These are phyloP conservation scores for Sminthurinus signatus DNA, from an alignment of 1,140 invertebrate genomes.

Conservation along the genomic window DNA sequence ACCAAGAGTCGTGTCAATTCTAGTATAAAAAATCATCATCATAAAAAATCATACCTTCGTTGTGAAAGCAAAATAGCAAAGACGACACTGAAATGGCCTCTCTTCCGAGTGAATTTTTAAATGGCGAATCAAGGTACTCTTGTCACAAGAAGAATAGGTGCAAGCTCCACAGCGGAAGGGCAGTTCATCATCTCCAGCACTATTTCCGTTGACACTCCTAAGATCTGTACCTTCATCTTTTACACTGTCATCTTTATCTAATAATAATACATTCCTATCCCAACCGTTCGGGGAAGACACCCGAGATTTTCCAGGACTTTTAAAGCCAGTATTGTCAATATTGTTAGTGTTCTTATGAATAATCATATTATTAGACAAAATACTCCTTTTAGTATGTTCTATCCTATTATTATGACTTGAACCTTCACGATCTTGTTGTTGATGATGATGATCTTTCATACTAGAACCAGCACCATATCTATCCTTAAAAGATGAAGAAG, in stretches of 20 bases:
- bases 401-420: constrained; percentile 13
- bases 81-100: constrained; percentile 83
- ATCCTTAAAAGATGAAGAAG: constrained; percentile 13
- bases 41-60: constrained; percentile 58
- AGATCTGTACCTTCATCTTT: constrained; percentile 51
- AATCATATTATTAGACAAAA: constrained; percentile 10
- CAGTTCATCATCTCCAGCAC: constrained; percentile 49
- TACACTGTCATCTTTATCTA: constrained; percentile 23
- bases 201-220: constrained; percentile 34
- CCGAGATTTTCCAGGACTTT: background rate
- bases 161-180: constrained; percentile 88
- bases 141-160: constrained; percentile 78
- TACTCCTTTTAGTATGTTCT: constrained; percentile 19
- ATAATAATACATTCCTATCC: constrained; percentile 5
- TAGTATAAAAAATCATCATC: background rate
- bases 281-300: constrained; percentile 1
- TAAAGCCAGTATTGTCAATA: background rate
- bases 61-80: constrained; percentile 93
- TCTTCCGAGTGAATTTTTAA: constrained; percentile 91
- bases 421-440: background rate
- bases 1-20: no score
- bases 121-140: constrained; percentile 79
- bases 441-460: background rate
- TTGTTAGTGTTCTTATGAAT: no score
- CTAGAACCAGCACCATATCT: constrained; percentile 6